A percentile compares a stretch with the other conserved stretches of the same genome.
phyloP scores from a whole-genome alignment of 2,888 invertebrate genomes.

The Amblyjoppa fuscipennis region DNA sequence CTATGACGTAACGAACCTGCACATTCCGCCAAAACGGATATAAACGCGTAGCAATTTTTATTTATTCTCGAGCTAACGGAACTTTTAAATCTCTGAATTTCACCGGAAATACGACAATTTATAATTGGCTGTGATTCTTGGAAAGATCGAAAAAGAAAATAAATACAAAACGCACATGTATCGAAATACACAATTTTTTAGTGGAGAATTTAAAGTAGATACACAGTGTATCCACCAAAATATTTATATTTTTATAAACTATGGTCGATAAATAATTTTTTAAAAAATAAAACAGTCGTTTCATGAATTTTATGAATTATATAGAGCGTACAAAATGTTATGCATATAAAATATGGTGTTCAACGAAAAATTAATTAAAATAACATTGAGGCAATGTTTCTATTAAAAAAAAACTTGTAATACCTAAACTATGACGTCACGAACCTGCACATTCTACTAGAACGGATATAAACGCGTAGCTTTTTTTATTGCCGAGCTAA shows the following conservation, averaged over 20 bases:
- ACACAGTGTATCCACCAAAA: no score
- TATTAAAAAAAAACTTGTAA: no score
- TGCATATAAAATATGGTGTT: no score
- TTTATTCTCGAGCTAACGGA: conserved; percentile 3
- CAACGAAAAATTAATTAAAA: no score
- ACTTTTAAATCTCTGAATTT: not conserved
- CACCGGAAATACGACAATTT: not conserved
- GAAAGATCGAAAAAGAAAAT: not conserved
- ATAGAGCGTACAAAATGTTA: no score
- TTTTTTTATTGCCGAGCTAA: conserved; percentile 8
- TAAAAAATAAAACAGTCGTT: no score
- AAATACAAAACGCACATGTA: no score
- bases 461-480: not conserved
- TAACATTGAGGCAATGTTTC: no score
- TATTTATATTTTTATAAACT: no score
- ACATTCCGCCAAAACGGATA: conserved; percentile 7
- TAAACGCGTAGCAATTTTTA: not conserved
- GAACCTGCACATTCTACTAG: not conserved
- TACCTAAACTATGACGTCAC: conserved; percentile 24
- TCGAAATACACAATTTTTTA: not conserved
- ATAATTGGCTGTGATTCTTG: not conserved
- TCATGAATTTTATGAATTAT: no score
- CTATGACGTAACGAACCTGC: conserved; percentile 29
- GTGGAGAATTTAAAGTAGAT: not conserved
- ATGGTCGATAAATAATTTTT: no score